These are phyloP conservation scores for Aspidiotus rigidus DNA, from an alignment of 2,888 invertebrate species.

Conservation along the genomic window DNA sequence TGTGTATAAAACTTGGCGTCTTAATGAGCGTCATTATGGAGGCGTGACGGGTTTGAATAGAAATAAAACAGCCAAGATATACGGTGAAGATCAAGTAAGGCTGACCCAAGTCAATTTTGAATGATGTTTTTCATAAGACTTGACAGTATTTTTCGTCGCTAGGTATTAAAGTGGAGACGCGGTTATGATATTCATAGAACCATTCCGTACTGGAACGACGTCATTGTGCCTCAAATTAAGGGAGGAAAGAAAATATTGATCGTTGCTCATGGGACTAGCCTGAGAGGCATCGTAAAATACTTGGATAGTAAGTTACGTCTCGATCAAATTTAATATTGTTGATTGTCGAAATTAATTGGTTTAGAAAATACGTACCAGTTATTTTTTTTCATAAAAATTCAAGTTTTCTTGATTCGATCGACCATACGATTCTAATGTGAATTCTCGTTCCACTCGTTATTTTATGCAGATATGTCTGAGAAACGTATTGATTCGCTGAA, in stretches of 20 bases:
- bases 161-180: constrained; percentile 77
- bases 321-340: too few species aligned
- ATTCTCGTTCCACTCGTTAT: neutral
- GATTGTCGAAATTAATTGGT: too few species aligned
- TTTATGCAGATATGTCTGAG: constrained; percentile 47
- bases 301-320: constrained; percentile 64
- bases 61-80: constrained; percentile 72
- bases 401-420: too few species aligned
- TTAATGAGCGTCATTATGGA: constrained; percentile 82
- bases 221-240: constrained; percentile 72
- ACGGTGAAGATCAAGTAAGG: constrained; percentile 68
- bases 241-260: constrained; percentile 69
- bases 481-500: constrained; percentile 55
- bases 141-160: constrained; percentile 6
- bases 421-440: too few species aligned
- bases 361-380: too few species aligned
- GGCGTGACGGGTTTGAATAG: constrained; percentile 77
- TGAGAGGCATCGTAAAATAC: constrained; percentile 76
- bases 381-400: too few species aligned
- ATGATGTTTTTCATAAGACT: neutral
- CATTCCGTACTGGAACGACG: constrained; percentile 76
- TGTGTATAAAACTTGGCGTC: constrained; percentile 64
- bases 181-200: constrained; percentile 72
- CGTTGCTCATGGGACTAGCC: constrained; percentile 78
- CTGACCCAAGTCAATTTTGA: neutral